A percentile compares a stretch with the other conserved stretches of the same genome.
These are phyloP conservation scores for Labeo calbasu DNA, from an alignment of 2,797 vertebrate genomes.

Conservation along the genomic window DNA sequence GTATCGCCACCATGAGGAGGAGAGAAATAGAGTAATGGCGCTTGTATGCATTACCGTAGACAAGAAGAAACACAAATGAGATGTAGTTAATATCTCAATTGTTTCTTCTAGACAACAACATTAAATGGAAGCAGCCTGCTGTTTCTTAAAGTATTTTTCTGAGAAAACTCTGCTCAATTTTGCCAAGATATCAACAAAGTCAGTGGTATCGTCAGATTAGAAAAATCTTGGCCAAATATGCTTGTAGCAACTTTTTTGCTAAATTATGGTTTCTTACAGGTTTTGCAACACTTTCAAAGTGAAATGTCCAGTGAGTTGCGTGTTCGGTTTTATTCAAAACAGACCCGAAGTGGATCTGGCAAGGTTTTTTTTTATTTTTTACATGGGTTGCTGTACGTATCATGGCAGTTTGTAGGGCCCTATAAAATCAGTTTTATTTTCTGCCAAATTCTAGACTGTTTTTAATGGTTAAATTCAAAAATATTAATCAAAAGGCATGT, in stretches of 20 bases:
- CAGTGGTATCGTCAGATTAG: background rate
- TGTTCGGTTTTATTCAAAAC: background rate
- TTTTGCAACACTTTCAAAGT: background rate
- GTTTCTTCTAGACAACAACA: background rate
- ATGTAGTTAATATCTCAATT: background rate
- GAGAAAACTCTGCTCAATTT: background rate
- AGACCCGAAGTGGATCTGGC: background rate
- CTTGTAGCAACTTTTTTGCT: background rate
- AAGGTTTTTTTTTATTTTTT: background rate
- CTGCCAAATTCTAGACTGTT: too few relatives aligned
- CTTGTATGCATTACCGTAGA: background rate
- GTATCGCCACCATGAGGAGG: background rate
- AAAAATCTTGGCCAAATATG: background rate
- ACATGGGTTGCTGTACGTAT: background rate
- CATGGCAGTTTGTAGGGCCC: background rate
- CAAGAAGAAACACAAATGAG: background rate
- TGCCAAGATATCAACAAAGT: background rate
- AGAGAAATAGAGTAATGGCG: background rate
- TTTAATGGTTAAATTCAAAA: too few relatives aligned
- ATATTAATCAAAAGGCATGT: too few relatives aligned
- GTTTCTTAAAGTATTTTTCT: background rate
- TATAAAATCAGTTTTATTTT: too few relatives aligned
- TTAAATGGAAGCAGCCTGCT: background rate
- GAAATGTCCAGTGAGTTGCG: background rate
- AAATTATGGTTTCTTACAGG: background rate